Base-by-base conservation (phyloP, 2,797 vertebrate genomes). In the Thripadectes ignobilis region DNA sequence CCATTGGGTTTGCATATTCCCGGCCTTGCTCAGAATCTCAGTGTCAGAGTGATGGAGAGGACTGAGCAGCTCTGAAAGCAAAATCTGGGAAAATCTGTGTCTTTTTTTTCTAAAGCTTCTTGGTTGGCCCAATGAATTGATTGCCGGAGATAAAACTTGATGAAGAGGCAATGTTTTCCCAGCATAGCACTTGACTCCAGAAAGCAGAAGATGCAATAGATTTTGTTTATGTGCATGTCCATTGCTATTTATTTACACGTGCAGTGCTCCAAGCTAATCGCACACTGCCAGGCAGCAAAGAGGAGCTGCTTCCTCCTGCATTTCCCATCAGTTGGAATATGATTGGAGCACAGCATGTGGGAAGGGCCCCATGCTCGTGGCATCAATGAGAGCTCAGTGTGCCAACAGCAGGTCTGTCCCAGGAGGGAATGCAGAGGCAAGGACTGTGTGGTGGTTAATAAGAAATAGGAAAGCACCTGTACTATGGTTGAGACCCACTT, bases 101-200 rank as follows among this genome's bases (percentile, higher is more conserved):
- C 19, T 72, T 67, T 58, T 58, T 54, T 62, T 72, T 66, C 49
- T 59, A 41, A 39, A 77, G 75, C 38, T 71, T 82, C 68, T 49
- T 38, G 29, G 46, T 67, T 82, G 77, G 71, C 63, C 69, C 77
- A 82, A 90, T 72, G 69, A 77, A 93, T 89, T 96, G 88, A 92
- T 88, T 84, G 83, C 34, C 9, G 72, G 71, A 84, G 90, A 94
- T 84, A 96, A 93, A 94, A 87, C 39, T 55, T 84, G 73, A 93
- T 80, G 88, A 92, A 96, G 92, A 92, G 92, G 85, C 83, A 87
- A 49, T 62, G 88, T 55, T 93, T 95, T 93, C 85, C 84, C 89
- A 85, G 77, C 80, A 51, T 18, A 86, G 43, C 8, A 32, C 85
- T 82, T 59, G 80, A 82, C 77, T 97, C 77, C 67, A 43, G 68